A percentile compares a stretch with the other conserved stretches of the same genome.
These are phyloP conservation scores for Malurus melanocephalus DNA, from an alignment of 2,113 vertebrate genomes.

Conservation along the genomic window DNA sequence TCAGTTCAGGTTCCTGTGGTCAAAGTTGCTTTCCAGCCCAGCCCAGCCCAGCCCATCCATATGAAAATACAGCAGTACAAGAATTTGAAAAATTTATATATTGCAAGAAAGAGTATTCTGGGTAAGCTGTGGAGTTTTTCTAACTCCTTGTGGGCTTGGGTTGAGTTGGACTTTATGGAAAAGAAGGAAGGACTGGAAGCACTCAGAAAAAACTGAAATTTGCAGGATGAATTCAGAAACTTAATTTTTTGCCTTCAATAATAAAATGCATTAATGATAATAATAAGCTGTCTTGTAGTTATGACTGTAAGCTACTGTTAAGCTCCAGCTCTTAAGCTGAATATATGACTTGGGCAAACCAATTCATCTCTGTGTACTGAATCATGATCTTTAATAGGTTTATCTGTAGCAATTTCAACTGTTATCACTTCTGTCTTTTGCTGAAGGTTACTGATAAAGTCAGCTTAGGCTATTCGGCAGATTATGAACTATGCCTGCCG, in stretches of 20 bases:
- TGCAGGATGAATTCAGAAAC: not conserved
- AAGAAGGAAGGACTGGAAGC: not conserved
- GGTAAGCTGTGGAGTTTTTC: not conserved
- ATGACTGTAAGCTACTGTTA: not conserved
- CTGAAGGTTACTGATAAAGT: conserved; percentile 35
- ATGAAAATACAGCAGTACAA: not conserved
- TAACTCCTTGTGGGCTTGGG: not conserved
- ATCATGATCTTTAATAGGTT: conserved; percentile 10
- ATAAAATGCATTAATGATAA: not conserved
- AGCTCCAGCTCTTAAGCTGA: not conserved
- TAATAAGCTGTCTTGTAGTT: not conserved
- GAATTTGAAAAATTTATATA: not conserved
- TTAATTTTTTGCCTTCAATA: not conserved
- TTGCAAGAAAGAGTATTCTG: not conserved
- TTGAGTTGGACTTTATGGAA: not conserved
- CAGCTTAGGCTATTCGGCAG: not conserved
- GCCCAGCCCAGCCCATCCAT: not conserved
- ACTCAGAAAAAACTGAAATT: not conserved
- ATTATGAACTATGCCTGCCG: not conserved
- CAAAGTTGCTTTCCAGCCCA: not conserved
- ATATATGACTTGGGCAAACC: not conserved
- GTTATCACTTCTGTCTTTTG: conserved; percentile 3
- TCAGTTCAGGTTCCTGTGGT: not conserved
- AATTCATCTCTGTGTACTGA: not conserved
- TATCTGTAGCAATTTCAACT: conserved; percentile 31